These are phyloP conservation scores for Gymnothorax javanicus DNA, from an alignment of 2,797 vertebrate genomes.

Conservation along the genomic window DNA sequence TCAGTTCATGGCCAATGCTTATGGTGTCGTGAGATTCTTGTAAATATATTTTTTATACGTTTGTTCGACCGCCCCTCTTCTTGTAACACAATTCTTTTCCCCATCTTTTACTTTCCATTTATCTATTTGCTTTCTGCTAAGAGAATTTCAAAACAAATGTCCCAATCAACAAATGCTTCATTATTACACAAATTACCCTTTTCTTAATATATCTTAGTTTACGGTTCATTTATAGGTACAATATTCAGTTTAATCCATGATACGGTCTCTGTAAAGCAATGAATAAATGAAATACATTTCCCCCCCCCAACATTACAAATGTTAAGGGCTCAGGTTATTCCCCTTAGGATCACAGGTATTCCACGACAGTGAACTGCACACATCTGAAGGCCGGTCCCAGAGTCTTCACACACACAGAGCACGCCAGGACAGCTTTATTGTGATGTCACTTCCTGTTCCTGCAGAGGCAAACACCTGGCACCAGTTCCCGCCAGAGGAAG, in stretches of 20 bases:
- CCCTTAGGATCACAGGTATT: too few species aligned
- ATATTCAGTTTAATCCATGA: slow-evolving; percentile 86
- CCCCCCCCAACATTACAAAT: too few species aligned
- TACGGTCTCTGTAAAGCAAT: slow-evolving; percentile 80
- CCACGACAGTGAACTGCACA: too few species aligned
- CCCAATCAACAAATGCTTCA: slow-evolving; percentile 83
- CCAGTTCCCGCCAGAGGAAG: slow-evolving; percentile 90
- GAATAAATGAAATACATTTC: too few species aligned
- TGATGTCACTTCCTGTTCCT: slow-evolving; percentile 97
- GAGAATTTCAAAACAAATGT: neutral
- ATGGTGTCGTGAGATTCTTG: neutral
- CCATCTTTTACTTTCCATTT: neutral
- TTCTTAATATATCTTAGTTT: too few species aligned
- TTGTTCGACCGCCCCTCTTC: neutral
- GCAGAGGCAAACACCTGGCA: slow-evolving; percentile 87
- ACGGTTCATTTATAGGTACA: too few species aligned
- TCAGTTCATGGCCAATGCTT: neutral
- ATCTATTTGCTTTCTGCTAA: neutral
- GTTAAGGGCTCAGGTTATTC: too few species aligned
- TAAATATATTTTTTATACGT: neutral
- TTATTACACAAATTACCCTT: slow-evolving; percentile 63
- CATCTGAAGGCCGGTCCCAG: slow-evolving; percentile 49
- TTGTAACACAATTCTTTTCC: neutral
- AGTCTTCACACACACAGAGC: slow-evolving; percentile 92
- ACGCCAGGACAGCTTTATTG: slow-evolving; percentile 92